Percentiles rank a stretch among this genome's conserved stretches.
Evolutionary conservation across 1,140 invertebrate genomes (phyloP).

Genomic region (Protaetia brevitarsis): DNA sequence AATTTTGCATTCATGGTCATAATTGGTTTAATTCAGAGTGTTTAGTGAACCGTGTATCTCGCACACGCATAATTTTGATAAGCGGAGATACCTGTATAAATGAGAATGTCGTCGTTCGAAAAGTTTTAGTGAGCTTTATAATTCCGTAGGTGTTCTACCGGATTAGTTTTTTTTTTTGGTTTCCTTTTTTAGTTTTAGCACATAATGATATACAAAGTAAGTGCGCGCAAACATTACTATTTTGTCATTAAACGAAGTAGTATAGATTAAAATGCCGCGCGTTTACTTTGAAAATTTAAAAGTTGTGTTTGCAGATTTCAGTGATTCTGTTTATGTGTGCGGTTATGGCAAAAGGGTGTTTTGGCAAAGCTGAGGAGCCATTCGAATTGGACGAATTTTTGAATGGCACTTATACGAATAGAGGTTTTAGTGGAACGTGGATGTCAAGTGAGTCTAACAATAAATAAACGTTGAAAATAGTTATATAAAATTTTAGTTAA

Average conservation of each 20-base stretch:
- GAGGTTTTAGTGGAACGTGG: constrained; percentile 53
- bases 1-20: not conserved
- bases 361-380: constrained; percentile 21
- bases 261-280: not conserved
- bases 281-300: not conserved
- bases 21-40: not conserved
- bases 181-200: not conserved
- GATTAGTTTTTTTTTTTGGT: not conserved
- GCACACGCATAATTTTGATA: not conserved
- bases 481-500: not conserved
- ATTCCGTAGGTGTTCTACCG: not conserved
- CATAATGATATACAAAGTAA: constrained; percentile 1
- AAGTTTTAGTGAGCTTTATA: constrained; percentile 9
- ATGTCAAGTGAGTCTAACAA: constrained; percentile 44
- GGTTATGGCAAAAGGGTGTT: not conserved
- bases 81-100: constrained; percentile 18
- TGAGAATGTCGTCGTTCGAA: constrained; percentile 1
- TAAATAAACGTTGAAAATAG: not conserved
- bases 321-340: not conserved
- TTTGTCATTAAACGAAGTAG: not conserved
- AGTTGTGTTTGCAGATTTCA: constrained; percentile 10
- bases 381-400: constrained; percentile 38
- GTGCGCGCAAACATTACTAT: not conserved
- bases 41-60: not conserved
- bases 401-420: constrained; percentile 41